Conservation (phyloP, 1,140 invertebrate genomes). For the Schlechtendalia chinensis region DNA sequence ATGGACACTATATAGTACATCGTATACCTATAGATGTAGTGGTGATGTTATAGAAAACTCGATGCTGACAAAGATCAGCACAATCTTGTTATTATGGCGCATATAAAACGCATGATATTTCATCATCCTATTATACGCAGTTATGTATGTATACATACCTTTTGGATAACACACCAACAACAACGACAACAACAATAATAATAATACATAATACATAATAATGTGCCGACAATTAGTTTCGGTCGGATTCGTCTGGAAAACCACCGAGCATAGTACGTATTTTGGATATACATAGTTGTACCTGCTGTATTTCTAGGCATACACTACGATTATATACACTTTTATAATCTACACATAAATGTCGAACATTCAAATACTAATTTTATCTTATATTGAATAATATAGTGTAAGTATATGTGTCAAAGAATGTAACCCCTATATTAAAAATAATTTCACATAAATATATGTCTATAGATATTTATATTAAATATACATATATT, state of each 20-base stretch:
- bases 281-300: neutral
- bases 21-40: neutral
- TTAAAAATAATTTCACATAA: no score
- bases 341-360: no score
- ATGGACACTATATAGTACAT: slow-evolving; percentile 11
- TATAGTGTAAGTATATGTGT: no score
- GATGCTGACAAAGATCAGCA: slow-evolving; percentile 39
- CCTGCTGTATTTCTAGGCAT: no score
- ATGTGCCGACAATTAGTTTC: slow-evolving; percentile 34
- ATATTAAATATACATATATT: no score
- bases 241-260: slow-evolving; percentile 25
- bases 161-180: slow-evolving; percentile 35
- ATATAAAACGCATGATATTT: slow-evolving; percentile 18
- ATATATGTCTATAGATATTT: no score
- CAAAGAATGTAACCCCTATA: no score
- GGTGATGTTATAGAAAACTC: slow-evolving; percentile 35
- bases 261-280: neutral
- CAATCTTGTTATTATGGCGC: slow-evolving; percentile 37
- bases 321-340: no score
- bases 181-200: slow-evolving; percentile 16
- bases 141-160: neutral
- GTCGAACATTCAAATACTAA: no score
- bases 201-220: neutral
- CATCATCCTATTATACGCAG: slow-evolving; percentile 24
- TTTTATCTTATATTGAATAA: no score